A percentile compares a stretch with the other conserved stretches of the same genome.
These are phyloP conservation scores for Muscina levida DNA, from an alignment of 2,888 invertebrate species.

Conservation along the genomic window DNA sequence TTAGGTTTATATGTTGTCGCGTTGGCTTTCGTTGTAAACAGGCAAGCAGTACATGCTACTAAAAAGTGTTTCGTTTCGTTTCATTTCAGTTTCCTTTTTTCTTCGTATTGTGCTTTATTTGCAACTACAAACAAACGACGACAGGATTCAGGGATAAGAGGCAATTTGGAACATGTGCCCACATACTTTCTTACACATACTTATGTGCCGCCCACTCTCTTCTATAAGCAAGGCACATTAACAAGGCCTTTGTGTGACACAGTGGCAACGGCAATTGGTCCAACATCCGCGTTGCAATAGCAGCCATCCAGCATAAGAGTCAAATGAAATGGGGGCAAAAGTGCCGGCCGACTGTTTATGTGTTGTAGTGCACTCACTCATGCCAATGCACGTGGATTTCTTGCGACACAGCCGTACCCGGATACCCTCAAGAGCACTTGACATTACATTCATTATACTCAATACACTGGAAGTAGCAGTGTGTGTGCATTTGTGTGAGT, in stretches of 20 bases:
- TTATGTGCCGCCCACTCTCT: not conserved
- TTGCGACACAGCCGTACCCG: no score
- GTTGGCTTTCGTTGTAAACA: conserved; percentile 45
- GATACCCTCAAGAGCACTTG: conserved; percentile 13
- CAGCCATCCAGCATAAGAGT: not conserved
- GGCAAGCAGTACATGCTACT: not conserved
- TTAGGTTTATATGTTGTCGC: conserved; percentile 56
- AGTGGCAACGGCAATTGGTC: not conserved
- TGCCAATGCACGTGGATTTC: no score
- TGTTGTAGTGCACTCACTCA: not conserved
- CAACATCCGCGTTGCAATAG: not conserved
- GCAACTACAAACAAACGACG: conserved; percentile 14
- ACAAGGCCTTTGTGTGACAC: no score
- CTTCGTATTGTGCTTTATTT: conserved; percentile 8
- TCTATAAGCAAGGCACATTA: not conserved
- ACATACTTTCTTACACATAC: not conserved
- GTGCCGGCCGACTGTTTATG: not conserved
- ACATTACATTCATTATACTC: conserved; percentile 8
- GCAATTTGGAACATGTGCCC: conserved; percentile 32
- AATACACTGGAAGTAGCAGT: not conserved
- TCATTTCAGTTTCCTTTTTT: not conserved
- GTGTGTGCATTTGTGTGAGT: no score
- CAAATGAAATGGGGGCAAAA: not conserved
- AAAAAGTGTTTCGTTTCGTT: conserved; percentile 25
- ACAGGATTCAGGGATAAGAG: conserved; percentile 44